Evolutionary conservation across 2,888 invertebrate genomes (phyloP), one percentile per base, ranked within the genome.

Genomic region (Dynastes grantii): DNA sequence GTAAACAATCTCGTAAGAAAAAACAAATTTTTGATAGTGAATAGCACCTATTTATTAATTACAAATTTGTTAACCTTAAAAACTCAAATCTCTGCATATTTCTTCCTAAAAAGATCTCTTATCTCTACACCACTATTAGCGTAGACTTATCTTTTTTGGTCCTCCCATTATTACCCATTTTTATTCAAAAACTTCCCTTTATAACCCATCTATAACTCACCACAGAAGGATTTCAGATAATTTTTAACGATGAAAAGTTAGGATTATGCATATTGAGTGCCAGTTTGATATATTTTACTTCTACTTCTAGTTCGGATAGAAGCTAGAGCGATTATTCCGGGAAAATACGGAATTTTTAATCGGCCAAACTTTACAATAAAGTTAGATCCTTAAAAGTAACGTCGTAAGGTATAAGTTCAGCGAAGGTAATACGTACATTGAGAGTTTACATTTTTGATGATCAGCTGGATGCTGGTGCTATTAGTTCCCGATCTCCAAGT

Each of bases 401-500:
- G 11, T 51, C 51, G 53, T 45, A 45, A 11, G 8, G 2, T 2
- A 3, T 16, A 53, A 16, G 53, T 53, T 53, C 6, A 53, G 53
- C 53, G 53, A 53, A 53, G 53, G 53, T 13, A 13, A n/a, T 16
- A 53, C 53, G 9, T 45, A 11, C 8, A 53, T 53, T 53, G 11
- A 53, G n/a, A 53, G 16, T 16, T 53, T 53, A 53, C 16, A 53
- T 53, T 53, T 53, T 53, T 53, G 53, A 53, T 53, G 53, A 53
- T 53, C 53, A 53, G 53, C 53, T 53, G 53, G 51, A 0, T 51
- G 9, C 9, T 51, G 2, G 9, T 0, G 2, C n/a, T 51, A 51
- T 51, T 37, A 37, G 32, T 2, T 37, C 32, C 32, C 8, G 45
- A 45, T 8, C 45, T 45, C 8, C 2, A 45, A 45, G 45, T 45